Conservation (phyloP, 2,888 invertebrate species). For the Hypercompe scribonia region DNA sequence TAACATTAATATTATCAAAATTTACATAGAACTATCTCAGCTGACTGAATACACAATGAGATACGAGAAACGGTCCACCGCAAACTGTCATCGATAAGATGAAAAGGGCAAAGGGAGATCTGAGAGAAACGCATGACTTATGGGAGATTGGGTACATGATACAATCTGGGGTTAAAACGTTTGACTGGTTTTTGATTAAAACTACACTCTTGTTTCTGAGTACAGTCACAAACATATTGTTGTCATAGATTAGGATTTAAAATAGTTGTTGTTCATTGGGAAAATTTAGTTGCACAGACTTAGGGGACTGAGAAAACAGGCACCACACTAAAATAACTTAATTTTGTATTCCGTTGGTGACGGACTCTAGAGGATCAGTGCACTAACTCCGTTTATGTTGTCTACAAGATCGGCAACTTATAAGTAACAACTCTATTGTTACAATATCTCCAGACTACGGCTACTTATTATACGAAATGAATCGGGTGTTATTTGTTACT, state of each 20-base stretch:
- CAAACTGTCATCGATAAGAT: constrained; percentile 51
- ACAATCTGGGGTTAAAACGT: constrained; percentile 11
- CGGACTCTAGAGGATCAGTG: background rate
- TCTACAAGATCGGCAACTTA: background rate
- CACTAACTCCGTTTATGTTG: background rate
- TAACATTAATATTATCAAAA: constrained; percentile 41
- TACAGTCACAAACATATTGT: background rate
- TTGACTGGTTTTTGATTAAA: constrained; percentile 12
- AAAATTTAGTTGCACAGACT: background rate
- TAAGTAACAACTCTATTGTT: background rate
- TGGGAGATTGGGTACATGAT: constrained; percentile 5
- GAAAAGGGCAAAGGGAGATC: constrained; percentile 42
- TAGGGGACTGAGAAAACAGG: background rate
- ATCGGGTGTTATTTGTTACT: background rate
- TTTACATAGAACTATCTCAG: constrained; percentile 48
- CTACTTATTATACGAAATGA: background rate
- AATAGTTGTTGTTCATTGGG: background rate
- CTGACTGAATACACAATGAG: constrained; percentile 50
- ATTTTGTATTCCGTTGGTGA: background rate
- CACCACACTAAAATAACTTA: background rate
- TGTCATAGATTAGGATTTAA: background rate
- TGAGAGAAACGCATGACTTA: constrained; percentile 25
- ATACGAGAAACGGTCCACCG: constrained; percentile 36
- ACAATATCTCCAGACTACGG: background rate
- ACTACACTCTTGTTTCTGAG: background rate